These are phyloP conservation scores for Lepidothrix coronata DNA, from an alignment of 2,113 vertebrate species.

Conservation along the genomic window DNA sequence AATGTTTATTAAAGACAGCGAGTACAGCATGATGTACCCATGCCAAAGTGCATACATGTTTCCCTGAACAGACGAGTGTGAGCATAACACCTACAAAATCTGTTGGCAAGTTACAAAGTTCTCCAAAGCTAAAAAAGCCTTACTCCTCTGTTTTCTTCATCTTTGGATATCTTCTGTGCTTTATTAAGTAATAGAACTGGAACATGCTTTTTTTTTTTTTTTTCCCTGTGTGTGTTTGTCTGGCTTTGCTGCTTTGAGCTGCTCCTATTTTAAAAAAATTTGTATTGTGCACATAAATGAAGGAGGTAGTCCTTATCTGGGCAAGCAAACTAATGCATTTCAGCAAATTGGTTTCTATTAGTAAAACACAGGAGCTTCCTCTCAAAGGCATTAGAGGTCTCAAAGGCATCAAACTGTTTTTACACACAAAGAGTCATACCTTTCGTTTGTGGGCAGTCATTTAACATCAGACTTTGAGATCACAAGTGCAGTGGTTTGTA, in stretches of 20 bases:
- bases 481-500: neutral
- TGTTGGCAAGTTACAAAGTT: constrained; percentile 5
- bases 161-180: constrained; percentile 14
- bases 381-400: neutral
- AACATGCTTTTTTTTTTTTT: neutral
- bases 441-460: neutral
- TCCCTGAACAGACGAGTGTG: neutral
- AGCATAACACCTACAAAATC: neutral
- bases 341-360: neutral
- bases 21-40: fast-evolving
- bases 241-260: neutral
- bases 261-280: neutral
- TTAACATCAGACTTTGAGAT: neutral
- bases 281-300: constrained; percentile 22
- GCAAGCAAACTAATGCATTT: constrained; percentile 13
- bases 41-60: neutral
- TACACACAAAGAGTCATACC: no score
- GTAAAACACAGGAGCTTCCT: neutral
- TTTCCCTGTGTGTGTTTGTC: neutral
- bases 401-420: neutral
- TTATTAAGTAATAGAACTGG: constrained; percentile 63
- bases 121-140: neutral
- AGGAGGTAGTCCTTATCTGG: neutral
- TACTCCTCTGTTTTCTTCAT: neutral
- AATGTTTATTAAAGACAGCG: neutral